A percentile compares a stretch with the other conserved stretches of the same genome.
Evolutionary conservation across 1,140 invertebrate species (phyloP).

Genomic region (Megalopta genalis): DNA sequence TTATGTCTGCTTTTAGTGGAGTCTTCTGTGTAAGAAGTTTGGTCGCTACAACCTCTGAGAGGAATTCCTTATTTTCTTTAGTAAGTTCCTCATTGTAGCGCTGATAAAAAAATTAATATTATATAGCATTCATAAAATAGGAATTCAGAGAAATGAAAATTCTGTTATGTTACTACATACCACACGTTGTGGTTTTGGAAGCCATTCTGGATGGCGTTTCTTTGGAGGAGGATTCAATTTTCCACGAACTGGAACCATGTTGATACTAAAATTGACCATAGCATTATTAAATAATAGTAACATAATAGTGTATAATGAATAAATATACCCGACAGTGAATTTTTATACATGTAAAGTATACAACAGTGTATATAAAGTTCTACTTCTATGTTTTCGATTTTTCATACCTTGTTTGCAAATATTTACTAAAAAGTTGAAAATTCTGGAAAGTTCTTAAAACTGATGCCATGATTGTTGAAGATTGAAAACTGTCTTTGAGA

Average conservation of each 20-base stretch:
- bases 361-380: background rate
- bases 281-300: constrained; percentile 12
- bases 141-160: background rate
- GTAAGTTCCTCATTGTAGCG: constrained; percentile 86
- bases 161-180: constrained; percentile 72
- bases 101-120: constrained; percentile 75
- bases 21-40: constrained; percentile 75
- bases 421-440: constrained; percentile 58
- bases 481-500: background rate
- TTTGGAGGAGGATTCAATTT: constrained; percentile 68
- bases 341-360: constrained; percentile 5
- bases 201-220: constrained; percentile 82
- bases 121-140: constrained; percentile 8
- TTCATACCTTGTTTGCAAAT: constrained; percentile 68
- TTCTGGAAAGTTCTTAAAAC: constrained; percentile 59
- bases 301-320: background rate
- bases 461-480: constrained; percentile 60
- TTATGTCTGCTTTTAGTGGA: constrained; percentile 81
- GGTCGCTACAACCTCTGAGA: constrained; percentile 88
- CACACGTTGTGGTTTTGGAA: constrained; percentile 78
- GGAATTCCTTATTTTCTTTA: constrained; percentile 89
- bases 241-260: constrained; percentile 38
- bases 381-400: background rate
- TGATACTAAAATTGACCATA: constrained; percentile 48
- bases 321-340: background rate